phyloP scores from a whole-genome alignment of 35 echinoderm and acorn worm genomes.

The Lytechinus variegatus region DNA sequence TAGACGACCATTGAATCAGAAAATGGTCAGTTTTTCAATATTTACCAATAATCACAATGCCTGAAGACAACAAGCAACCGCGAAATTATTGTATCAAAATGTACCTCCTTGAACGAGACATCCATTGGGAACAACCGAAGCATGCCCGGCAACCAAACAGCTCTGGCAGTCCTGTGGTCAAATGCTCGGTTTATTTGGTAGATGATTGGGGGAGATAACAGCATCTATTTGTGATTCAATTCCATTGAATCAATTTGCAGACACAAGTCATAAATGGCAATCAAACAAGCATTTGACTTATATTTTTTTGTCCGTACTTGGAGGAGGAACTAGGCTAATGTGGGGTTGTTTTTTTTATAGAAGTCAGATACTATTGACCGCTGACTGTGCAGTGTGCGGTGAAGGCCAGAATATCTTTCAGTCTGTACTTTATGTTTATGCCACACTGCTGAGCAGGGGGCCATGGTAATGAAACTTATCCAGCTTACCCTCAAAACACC shows the following conservation, averaged over 20 bases:
- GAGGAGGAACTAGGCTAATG: slow-evolving; percentile 3
- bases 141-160: background rate
- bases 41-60: slow-evolving; percentile 13
- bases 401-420: background rate
- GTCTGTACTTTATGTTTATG: background rate
- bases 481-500: too few relatives aligned
- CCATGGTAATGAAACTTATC: too few relatives aligned
- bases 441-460: too few relatives aligned
- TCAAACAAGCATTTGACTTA: background rate
- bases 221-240: background rate
- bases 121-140: background rate
- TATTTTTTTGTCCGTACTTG: background rate
- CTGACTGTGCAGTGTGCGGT: background rate
- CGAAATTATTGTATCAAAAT: background rate
- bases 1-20: background rate
- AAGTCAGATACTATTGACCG: background rate
- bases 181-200: background rate
- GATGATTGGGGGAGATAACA: background rate
- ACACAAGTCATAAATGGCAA: background rate
- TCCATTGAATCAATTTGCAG: background rate
- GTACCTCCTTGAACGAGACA: background rate
- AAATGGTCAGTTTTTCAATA: background rate
- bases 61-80: background rate
- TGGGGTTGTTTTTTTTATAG: background rate
- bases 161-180: background rate